These are phyloP conservation scores for Solea solea DNA, from an alignment of 2,113 vertebrate species.

Conservation along the genomic window DNA sequence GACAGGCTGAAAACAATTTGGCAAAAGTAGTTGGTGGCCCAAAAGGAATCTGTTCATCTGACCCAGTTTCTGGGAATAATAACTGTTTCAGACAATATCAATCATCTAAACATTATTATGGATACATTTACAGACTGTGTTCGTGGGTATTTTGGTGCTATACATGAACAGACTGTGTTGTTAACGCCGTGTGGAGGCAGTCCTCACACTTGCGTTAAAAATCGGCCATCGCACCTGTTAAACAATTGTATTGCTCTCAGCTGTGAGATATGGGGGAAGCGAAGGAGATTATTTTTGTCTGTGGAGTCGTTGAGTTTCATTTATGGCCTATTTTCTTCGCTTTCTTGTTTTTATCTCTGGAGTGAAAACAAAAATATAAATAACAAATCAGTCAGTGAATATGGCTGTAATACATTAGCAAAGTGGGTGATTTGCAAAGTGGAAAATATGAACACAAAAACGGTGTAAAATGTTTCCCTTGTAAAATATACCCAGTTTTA, in stretches of 20 bases:
- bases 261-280: slow-evolving; percentile 15
- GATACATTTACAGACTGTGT: slow-evolving; percentile 2
- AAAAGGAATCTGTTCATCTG: too few relatives aligned
- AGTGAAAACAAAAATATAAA: background rate
- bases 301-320: slow-evolving; percentile 4
- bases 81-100: too few relatives aligned
- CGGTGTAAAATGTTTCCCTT: background rate
- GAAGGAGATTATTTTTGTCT: slow-evolving; percentile 25
- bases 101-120: background rate
- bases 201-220: slow-evolving; percentile 58
- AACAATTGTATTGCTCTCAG: slow-evolving; percentile 17
- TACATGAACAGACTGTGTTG: slow-evolving; percentile 59
- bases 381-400: background rate
- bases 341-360: background rate
- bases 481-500: background rate
- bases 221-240: slow-evolving; percentile 51
- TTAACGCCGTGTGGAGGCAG: slow-evolving; percentile 67
- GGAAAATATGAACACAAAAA: background rate
- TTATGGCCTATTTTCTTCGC: slow-evolving; percentile 9
- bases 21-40: too few relatives aligned
- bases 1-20: too few relatives aligned
- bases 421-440: slow-evolving; percentile 4
- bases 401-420: slow-evolving; percentile 11
- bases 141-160: slow-evolving; percentile 41
- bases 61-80: too few relatives aligned